Conservation (phyloP, 2,113 vertebrate species). For the Pungitius pungitius region DNA sequence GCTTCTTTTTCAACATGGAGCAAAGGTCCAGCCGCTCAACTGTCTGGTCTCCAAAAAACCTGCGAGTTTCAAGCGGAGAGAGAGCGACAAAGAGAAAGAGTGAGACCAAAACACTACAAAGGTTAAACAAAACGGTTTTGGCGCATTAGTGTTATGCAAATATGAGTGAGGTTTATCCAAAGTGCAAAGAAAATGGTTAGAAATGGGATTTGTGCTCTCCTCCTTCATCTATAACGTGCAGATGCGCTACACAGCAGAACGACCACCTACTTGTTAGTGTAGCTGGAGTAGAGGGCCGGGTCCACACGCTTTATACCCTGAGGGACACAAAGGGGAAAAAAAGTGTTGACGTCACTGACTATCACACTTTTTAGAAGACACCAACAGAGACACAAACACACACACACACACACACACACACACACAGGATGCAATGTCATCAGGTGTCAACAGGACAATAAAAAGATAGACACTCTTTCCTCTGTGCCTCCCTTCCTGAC, state of each 20-base stretch:
- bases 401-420: conserved; percentile 27
- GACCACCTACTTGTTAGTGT: conserved; percentile 63
- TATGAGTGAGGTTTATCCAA: neutral
- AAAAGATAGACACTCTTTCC: conserved; percentile 47
- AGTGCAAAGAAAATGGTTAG: neutral
- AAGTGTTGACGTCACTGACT: neutral
- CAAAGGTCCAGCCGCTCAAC: conserved; percentile 91
- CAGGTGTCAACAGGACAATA: conserved; percentile 31
- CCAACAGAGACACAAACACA: conserved; percentile 19
- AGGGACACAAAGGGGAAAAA: conserved; percentile 23
- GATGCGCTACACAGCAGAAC: neutral
- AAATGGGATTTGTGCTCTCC: neutral
- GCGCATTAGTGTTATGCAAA: neutral
- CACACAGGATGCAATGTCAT: conserved; percentile 44
- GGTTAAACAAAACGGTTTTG: neutral
- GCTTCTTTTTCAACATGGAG: conserved; percentile 95
- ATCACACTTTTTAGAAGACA: neutral
- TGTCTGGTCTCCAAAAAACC: conserved; percentile 88
- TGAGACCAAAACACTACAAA: neutral
- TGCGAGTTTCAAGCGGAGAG: conserved; percentile 42
- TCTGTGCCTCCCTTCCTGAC: neutral
- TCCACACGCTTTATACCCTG: conserved; percentile 94
- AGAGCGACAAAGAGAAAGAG: neutral
- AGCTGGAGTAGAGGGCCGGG: conserved; percentile 82
- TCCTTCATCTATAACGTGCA: neutral